phyloP scores from a whole-genome alignment of 2,797 vertebrate genomes.

The Acomys russatus region DNA sequence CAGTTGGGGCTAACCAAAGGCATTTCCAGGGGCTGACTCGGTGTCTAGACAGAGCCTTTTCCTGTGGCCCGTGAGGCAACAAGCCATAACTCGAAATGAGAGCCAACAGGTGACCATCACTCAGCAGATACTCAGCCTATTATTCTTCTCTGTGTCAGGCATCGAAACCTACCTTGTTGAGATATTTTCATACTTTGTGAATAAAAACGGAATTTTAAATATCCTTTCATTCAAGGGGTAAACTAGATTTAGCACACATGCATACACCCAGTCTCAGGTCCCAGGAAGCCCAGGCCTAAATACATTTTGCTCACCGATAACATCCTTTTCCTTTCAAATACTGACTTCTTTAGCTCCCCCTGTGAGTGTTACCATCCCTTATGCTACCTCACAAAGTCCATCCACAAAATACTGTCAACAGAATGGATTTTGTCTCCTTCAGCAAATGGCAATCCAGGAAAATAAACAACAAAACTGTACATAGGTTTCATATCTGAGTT shows the following conservation, averaged over 20 bases:
- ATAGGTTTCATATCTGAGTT: background rate
- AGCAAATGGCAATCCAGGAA: background rate
- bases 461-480: background rate
- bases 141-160: background rate
- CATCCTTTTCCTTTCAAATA: background rate
- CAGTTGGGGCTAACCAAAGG: background rate
- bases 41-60: background rate
- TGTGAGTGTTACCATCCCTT: background rate
- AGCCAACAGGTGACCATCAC: background rate
- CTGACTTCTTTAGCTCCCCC: background rate
- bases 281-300: background rate
- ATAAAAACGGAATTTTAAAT: slow-evolving; percentile 3
- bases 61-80: background rate
- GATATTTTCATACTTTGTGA: slow-evolving; percentile 8
- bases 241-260: background rate
- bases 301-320: background rate
- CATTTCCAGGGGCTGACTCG: background rate
- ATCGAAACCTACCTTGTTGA: background rate
- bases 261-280: background rate
- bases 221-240: slow-evolving; percentile 34
- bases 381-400: background rate
- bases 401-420: background rate
- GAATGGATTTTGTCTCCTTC: background rate
- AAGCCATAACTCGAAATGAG: background rate
- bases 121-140: background rate